phyloP scores from a whole-genome alignment of 92 coral and sea anemone species.

The Hydrozoanthus gracilis region DNA sequence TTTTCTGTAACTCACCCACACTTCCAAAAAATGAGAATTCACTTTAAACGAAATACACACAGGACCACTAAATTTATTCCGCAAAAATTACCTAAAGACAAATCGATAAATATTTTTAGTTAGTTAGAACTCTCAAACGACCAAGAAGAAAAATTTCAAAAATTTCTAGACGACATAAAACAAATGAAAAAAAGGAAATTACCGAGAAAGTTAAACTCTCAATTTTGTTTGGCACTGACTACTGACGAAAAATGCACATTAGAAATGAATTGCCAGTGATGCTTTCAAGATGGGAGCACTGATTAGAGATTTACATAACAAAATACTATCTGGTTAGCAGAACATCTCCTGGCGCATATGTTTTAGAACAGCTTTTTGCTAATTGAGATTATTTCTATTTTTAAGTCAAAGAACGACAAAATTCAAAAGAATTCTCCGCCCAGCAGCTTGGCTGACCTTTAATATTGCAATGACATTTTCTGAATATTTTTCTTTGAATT shows the following conservation, averaged over 20 bases:
- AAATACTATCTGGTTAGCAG: neutral
- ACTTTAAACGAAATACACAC: no score
- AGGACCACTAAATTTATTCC: no score
- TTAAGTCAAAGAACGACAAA: neutral
- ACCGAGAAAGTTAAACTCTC: no score
- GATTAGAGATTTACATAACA: neutral
- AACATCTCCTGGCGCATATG: neutral
- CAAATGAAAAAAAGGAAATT: no score
- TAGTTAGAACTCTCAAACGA: no score
- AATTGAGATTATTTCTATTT: neutral
- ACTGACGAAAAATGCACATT: slow-evolving; percentile 19
- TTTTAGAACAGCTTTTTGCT: neutral
- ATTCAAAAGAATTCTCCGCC: neutral
- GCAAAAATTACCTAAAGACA: no score
- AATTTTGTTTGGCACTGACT: neutral
- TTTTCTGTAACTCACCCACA: neutral
- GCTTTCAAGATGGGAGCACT: no score
- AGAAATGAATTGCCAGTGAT: neutral
- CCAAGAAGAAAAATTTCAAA: no score
- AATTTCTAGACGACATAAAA: no score
- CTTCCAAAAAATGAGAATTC: no score
- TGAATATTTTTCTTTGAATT: neutral
- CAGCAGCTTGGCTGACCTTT: neutral
- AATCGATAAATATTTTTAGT: no score
- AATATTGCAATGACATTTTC: slow-evolving; percentile 11